Evolutionary conservation across 2,797 vertebrate genomes (phyloP), one percentile per base, ranked within the genome.

Genomic region (Thripadectes ignobilis): DNA sequence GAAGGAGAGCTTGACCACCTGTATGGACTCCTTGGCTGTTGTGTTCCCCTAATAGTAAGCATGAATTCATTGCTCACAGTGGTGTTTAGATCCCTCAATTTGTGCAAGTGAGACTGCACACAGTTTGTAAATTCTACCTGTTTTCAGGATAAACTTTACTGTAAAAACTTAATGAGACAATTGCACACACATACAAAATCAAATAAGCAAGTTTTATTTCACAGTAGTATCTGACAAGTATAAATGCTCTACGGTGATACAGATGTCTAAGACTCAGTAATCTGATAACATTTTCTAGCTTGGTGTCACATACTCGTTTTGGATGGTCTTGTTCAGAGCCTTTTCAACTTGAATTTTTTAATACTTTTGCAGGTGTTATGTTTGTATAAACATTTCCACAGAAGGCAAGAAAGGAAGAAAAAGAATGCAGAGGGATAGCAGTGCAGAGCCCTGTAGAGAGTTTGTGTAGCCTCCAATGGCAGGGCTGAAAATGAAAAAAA

Each of bases 111-210:
- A 15, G 43, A 66, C 48, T 41, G 51, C 74, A 39, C 26, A 14
- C 41, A 63, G 12, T 30, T 79, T 19, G 30, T 41, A 38, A 55
- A 36, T 62, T 32, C 32, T 49, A 0, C 2, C 0, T 71, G 0
- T 68, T 92, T 71, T 67, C 66, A 72, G 26, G 29, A 38, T 29
- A 63, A 54, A n/a, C n/a, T 79, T 82, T 43, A 8, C 13, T 82
- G 5, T 48, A 26, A 75, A 59, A 85, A 20, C 4, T 18, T 39
- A 8, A 12, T 23, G 36, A 75, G 36, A 29, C 16, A 67, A 10
- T 22, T 68, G 15, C 52, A 26, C n/a, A 23, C 10, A 46, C 10
- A 30, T 1, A 15, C n/a, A 74, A n/a, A 57, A 43, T 21, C 7
- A 16, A 78, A 72, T 12, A 7, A 12, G 4, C 7, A 10, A 39